These are phyloP conservation scores for Notoglanidium macrostoma DNA, from an alignment of 2,797 vertebrate genomes.

Conservation along the genomic window DNA sequence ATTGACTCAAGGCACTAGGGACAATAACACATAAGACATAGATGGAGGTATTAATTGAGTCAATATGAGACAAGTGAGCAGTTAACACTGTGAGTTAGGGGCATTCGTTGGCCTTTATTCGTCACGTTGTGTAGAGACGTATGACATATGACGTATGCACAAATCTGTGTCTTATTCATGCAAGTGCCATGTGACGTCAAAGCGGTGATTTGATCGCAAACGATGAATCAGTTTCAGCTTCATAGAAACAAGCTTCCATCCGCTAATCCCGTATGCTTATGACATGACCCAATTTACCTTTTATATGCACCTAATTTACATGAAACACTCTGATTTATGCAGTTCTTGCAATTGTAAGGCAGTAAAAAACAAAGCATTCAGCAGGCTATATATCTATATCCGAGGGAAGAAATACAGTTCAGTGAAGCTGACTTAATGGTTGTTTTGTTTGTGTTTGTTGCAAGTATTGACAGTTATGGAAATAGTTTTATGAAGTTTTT, in stretches of 20 bases:
- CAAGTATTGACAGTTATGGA: neutral
- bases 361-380: neutral
- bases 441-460: neutral
- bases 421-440: neutral
- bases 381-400: neutral
- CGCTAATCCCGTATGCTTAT: slow-evolving; percentile 2
- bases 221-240: slow-evolving; percentile 1
- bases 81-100: slow-evolving; percentile 19
- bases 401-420: neutral
- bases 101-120: neutral
- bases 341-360: neutral
- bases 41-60: slow-evolving; percentile 12
- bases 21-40: slow-evolving; percentile 16
- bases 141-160: neutral
- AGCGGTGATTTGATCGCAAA: neutral
- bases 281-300: neutral
- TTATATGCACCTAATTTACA: neutral
- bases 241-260: neutral
- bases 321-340: neutral
- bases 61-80: slow-evolving; percentile 16
- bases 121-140: neutral
- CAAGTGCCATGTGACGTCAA: neutral
- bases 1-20: neutral
- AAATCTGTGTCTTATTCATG: slow-evolving; percentile 10
- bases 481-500: neutral